A percentile compares a stretch with the other conserved stretches of the same genome.
phyloP scores from a whole-genome alignment of 2,113 vertebrate species.

The Pterocles gutturalis region DNA sequence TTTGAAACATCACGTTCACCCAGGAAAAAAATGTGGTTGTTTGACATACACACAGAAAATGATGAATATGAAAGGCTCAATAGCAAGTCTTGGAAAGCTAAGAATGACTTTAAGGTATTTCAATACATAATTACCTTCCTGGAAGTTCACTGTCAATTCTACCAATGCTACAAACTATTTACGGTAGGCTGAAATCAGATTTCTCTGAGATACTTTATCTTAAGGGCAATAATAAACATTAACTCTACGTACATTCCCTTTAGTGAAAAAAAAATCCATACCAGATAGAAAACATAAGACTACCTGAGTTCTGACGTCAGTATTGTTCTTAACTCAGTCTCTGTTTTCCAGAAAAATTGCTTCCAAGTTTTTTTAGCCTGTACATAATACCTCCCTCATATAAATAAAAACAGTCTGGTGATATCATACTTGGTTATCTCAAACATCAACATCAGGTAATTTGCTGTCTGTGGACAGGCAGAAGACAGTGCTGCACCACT shows the following conservation, averaged over 20 bases:
- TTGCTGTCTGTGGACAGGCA: not conserved
- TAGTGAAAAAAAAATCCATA: not conserved
- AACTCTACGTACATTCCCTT: not conserved
- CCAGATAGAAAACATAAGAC: not conserved
- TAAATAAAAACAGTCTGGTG: not conserved
- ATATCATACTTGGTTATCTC: not conserved
- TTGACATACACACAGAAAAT: not conserved
- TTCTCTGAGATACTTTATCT: not conserved
- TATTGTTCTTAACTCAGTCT: not conserved
- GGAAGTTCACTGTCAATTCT: not conserved
- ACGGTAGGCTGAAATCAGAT: not conserved
- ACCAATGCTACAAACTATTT: not conserved
- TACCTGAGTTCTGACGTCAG: not conserved
- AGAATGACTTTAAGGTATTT: not conserved
- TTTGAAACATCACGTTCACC: not conserved
- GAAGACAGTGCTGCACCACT: not conserved
- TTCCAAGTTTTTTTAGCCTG: not conserved
- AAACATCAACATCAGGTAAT: not conserved
- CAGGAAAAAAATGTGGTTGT: not conserved
- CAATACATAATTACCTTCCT: not conserved
- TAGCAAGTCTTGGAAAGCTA: not conserved
- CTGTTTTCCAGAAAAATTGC: not conserved
- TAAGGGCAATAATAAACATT: not conserved
- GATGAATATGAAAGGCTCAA: not conserved
- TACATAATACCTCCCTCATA: not conserved